Conservation (phyloP, 2,113 vertebrate genomes). For the Gorsachius goisagi region DNA sequence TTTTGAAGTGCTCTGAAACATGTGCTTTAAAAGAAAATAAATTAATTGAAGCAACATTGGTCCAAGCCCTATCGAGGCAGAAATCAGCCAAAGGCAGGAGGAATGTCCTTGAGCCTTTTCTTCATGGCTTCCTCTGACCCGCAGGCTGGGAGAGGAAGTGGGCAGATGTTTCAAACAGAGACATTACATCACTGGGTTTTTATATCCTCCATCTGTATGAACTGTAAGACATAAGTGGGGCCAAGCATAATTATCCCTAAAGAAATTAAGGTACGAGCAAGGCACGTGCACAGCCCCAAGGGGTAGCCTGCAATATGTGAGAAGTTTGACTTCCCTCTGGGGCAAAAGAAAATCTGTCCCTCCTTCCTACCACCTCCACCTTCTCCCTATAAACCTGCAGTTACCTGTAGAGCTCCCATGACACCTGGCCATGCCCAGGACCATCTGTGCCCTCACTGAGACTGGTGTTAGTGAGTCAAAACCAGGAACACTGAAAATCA, state of each 20-base stretch:
- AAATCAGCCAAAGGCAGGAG: slow-evolving; percentile 6
- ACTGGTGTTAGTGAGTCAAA: not conserved
- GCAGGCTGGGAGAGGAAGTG: not conserved
- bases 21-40: not conserved
- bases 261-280: not conserved
- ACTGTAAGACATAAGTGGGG: not conserved
- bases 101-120: not conserved
- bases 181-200: slow-evolving; percentile 8
- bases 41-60: slow-evolving; percentile 26
- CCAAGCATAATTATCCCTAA: not conserved
- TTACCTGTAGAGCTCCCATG: not conserved
- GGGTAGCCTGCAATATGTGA: not conserved
- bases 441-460: not conserved
- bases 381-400: not conserved
- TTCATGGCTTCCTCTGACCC: not conserved
- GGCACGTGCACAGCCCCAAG: not conserved
- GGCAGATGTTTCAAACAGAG: slow-evolving; percentile 6
- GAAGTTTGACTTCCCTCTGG: not conserved
- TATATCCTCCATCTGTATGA: not conserved
- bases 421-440: not conserved
- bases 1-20: slow-evolving; percentile 17
- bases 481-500: not conserved
- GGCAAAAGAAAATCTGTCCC: not conserved
- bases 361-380: not conserved
- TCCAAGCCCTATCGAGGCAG: not conserved